Percentiles rank a stretch among this genome's conserved stretches.
Evolutionary conservation across 1,140 invertebrate genomes (phyloP).

Genomic region (Varroa destructor): DNA sequence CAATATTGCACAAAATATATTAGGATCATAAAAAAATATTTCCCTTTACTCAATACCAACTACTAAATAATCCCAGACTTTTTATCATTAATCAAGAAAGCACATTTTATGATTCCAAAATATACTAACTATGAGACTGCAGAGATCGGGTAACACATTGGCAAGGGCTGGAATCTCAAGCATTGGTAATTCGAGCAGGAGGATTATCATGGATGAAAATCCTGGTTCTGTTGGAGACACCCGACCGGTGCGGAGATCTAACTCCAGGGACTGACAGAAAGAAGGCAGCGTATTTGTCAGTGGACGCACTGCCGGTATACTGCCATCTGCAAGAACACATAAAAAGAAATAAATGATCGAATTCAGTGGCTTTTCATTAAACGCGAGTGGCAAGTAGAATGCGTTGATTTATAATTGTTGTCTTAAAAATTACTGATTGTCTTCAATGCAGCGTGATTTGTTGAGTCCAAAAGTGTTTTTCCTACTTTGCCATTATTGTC

Average conservation of each 20-base stretch:
- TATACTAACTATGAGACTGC: constrained; percentile 1
- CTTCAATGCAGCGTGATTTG: too few relatives aligned
- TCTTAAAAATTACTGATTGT: too few relatives aligned
- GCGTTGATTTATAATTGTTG: too few relatives aligned
- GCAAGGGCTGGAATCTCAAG: constrained; percentile 16
- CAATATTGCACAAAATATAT: too few relatives aligned
- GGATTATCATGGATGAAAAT: neutral
- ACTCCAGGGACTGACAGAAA: neutral
- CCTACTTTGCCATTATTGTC: too few relatives aligned
- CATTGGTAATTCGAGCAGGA: constrained; percentile 9
- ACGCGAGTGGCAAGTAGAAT: neutral
- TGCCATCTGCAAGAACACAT: neutral
- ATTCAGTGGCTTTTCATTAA: neutral
- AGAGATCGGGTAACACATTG: constrained; percentile 6
- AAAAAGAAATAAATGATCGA: neutral
- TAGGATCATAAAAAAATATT: too few relatives aligned
- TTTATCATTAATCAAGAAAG: too few relatives aligned
- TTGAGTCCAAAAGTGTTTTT: too few relatives aligned
- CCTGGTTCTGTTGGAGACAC: constrained; percentile 6
- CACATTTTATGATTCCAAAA: too few relatives aligned
- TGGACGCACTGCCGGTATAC: constrained; percentile 17
- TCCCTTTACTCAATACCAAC: too few relatives aligned
- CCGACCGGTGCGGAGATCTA: neutral
- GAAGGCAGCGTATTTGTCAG: constrained; percentile 4
- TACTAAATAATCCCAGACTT: too few relatives aligned